Base-by-base conservation (phyloP, 2,797 vertebrate species). In the Meda fulgida region DNA sequence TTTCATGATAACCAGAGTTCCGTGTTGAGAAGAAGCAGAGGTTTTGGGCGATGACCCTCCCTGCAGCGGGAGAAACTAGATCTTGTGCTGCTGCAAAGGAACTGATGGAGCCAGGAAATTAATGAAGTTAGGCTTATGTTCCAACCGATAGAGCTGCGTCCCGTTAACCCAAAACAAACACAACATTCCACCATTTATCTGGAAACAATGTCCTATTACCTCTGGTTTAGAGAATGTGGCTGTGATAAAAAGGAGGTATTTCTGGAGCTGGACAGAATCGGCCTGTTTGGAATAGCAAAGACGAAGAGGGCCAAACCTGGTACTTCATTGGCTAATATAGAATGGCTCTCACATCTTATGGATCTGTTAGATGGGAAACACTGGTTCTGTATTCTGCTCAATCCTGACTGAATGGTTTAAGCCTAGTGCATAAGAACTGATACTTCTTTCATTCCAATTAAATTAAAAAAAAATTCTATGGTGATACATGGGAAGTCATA, bases 171-270 rank as follows among this genome's bases (percentile, higher is more conserved):
- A 89, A 91, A 90, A 91, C 90, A 89, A 75, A 81, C 90, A 83
- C 89, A 85, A 67, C 88, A 91, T 93, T 93, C 90, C 91, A 91
- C 85, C 83, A 83, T 84, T 88, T 84, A 89, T 65, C 88, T 86
- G 89, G 89, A 89, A 88, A 91, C 91, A 89, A 92, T 92, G 91
- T 90, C 91, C 90, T 87, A 89, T 92, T 89, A 91, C 91, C 89
- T 90, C 90, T 92, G 92, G 87, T 75, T 92, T 86, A 84, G 85
- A 89, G 78, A 91, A 91, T 84, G 85, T 89, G 88, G 81, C 58
- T 51, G 38, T 73, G 70, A 75, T 83, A 38, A 65, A 58, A 75
- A 83, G 14, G 7, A 13, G 19, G 40, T 75, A 51, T 83, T 26
- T 71, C 16, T 23, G 26, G 26, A 43, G 76, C 31, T 40, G 53